These are phyloP conservation scores for Phoenicopterus ruber DNA, from an alignment of 2,113 vertebrate genomes.

Conservation along the genomic window DNA sequence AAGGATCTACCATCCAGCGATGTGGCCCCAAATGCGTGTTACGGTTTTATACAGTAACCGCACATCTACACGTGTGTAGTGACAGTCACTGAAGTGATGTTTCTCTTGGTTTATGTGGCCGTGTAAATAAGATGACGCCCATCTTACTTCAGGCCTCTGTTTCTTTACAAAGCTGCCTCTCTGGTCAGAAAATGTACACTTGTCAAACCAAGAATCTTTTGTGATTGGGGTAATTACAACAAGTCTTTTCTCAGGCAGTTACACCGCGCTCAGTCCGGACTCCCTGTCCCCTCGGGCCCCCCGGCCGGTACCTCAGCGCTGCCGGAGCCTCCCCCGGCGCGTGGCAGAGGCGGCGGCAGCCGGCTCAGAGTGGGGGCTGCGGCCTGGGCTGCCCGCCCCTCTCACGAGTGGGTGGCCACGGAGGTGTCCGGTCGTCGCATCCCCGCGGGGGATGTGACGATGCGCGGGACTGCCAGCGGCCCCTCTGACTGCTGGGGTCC, in stretches of 20 bases:
- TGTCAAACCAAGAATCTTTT: background rate
- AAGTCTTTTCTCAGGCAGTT: background rate
- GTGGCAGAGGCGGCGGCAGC: background rate
- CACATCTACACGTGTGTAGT: background rate
- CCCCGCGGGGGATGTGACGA: rapidly evolving
- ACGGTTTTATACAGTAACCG: background rate
- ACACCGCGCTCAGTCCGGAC: rapidly evolving
- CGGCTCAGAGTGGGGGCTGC: background rate
- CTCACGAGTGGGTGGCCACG: rapidly evolving
- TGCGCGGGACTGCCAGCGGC: background rate
- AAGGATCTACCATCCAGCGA: background rate
- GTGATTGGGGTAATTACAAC: background rate
- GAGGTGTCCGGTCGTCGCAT: background rate
- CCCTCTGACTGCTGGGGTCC: background rate
- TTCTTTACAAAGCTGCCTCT: background rate
- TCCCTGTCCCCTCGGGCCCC: background rate
- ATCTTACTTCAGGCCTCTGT: background rate
- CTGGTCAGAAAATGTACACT: background rate
- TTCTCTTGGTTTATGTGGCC: background rate
- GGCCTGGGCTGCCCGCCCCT: rapidly evolving
- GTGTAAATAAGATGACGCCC: background rate
- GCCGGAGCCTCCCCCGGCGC: background rate
- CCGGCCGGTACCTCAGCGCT: background rate
- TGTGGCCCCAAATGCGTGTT: background rate
- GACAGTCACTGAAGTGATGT: background rate